A percentile compares a stretch with the other conserved stretches of the same genome.
Evolutionary conservation across 2,113 vertebrate genomes (phyloP).

Genomic region (Macroglossus sobrinus): DNA sequence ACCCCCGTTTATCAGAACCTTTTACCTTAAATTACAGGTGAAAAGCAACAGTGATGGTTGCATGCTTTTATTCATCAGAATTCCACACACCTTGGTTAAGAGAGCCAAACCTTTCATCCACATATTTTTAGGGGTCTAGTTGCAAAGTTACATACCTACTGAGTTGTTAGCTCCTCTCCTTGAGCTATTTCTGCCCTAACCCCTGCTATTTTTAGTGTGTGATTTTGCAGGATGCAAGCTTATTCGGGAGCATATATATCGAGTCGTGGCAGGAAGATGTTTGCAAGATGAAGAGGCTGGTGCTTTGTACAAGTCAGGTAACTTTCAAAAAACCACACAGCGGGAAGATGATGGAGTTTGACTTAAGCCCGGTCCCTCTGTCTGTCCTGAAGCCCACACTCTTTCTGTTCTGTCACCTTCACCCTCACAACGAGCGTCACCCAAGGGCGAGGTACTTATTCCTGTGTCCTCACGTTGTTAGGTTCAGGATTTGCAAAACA

Average conservation of each 20-base stretch:
- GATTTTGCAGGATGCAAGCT: background rate
- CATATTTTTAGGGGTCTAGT: background rate
- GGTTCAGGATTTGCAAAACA: background rate
- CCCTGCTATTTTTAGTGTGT: background rate
- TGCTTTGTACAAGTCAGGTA: background rate
- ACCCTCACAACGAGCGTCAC: background rate
- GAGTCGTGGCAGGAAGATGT: fast-evolving
- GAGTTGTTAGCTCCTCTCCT: background rate
- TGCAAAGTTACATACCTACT: background rate
- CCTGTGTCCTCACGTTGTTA: background rate
- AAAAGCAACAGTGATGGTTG: background rate
- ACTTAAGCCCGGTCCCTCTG: background rate
- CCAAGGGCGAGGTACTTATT: background rate
- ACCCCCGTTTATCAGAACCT: too few relatives aligned
- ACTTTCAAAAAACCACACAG: fast-evolving
- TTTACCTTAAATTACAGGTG: background rate
- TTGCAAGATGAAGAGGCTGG: fast-evolving
- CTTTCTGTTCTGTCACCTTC: background rate
- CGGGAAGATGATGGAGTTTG: background rate
- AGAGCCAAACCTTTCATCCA: fast-evolving
- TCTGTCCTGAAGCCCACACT: fast-evolving
- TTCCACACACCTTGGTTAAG: background rate
- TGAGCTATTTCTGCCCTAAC: background rate
- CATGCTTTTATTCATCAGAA: background rate
- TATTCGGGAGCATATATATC: fast-evolving